Evolutionary conservation across 2,888 invertebrate species (phyloP).

Genomic region (Digitonthophagus gazella): DNA sequence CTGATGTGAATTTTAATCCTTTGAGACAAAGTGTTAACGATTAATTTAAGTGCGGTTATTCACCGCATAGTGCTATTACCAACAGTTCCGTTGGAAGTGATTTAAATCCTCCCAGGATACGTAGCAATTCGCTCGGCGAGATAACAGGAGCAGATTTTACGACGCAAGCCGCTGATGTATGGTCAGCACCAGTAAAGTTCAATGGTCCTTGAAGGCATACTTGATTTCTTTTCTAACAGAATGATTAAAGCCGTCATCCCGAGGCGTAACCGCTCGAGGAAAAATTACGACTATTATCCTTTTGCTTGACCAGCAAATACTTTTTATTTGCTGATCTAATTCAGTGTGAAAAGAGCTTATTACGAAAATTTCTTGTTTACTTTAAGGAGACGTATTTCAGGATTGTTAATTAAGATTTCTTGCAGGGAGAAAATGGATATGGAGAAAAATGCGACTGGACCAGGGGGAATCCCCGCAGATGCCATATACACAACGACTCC

Average conservation of each 20-base stretch:
- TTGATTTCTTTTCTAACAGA: not conserved
- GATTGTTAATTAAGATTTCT: slow-evolving; percentile 20
- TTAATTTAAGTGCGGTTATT: not conserved
- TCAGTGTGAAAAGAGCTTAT: no score
- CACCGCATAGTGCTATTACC: not conserved
- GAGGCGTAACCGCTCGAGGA: not conserved
- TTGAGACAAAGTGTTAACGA: not conserved
- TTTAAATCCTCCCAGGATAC: not conserved
- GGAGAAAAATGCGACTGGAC: slow-evolving; percentile 51
- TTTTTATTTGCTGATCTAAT: not conserved
- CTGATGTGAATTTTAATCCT: not conserved
- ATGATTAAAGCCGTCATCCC: not conserved
- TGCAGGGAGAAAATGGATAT: slow-evolving; percentile 49
- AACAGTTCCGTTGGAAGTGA: not conserved
- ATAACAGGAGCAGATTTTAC: not conserved
- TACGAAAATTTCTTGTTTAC: no score
- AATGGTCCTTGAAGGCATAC: not conserved
- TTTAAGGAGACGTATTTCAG: no score
- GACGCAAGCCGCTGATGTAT: not conserved
- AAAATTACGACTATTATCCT: not conserved
- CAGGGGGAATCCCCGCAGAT: slow-evolving; percentile 68
- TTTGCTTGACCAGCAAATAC: not conserved
- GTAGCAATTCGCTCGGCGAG: not conserved
- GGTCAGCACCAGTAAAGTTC: not conserved
- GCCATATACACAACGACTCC: slow-evolving; percentile 66